Evolutionary conservation across 2,888 invertebrate genomes (phyloP).

Genomic region (Onthophagus sagittarius): DNA sequence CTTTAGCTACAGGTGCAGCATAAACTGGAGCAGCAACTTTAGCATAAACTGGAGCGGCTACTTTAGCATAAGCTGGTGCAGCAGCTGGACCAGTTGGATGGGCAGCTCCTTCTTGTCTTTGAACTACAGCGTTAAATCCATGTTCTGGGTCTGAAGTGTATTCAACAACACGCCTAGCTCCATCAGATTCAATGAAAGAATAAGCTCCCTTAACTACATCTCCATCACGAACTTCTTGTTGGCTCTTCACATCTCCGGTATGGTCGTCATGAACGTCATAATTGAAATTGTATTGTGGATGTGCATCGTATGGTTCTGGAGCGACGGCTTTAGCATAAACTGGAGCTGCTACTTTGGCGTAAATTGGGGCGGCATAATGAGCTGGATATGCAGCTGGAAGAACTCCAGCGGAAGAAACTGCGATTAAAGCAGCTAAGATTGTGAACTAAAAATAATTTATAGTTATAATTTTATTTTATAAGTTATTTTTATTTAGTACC

Average conservation of each 20-base stretch:
- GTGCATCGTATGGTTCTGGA: conserved; percentile 43
- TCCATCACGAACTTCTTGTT: conserved; percentile 51
- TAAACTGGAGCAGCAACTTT: conserved; percentile 33
- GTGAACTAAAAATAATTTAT: conserved; percentile 15
- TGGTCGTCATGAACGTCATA: conserved; percentile 53
- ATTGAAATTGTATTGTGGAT: conserved; percentile 53
- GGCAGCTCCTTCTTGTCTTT: conserved; percentile 53
- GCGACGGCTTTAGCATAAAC: conserved; percentile 30
- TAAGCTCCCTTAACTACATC: conserved; percentile 54
- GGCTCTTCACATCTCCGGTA: conserved; percentile 53
- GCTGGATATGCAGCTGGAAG: conserved; percentile 23
- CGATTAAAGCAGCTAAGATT: conserved; percentile 44
- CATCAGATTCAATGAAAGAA: conserved; percentile 52
- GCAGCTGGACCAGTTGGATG: conserved; percentile 32
- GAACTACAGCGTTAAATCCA: conserved; percentile 61
- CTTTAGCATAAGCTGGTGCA: conserved; percentile 22
- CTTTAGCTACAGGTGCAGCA: conserved; percentile 35
- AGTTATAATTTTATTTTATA: background rate
- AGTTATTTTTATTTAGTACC: background rate
- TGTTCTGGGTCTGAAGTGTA: conserved; percentile 57
- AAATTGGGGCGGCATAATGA: conserved; percentile 31
- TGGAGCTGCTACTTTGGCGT: conserved; percentile 34
- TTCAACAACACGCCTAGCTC: conserved; percentile 51
- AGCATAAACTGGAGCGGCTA: conserved; percentile 31
- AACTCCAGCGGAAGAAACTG: conserved; percentile 29